A percentile compares a stretch with the other conserved stretches of the same genome.
Conservation (phyloP, 2,113 vertebrate species). For the Taurulus bubalis region DNA sequence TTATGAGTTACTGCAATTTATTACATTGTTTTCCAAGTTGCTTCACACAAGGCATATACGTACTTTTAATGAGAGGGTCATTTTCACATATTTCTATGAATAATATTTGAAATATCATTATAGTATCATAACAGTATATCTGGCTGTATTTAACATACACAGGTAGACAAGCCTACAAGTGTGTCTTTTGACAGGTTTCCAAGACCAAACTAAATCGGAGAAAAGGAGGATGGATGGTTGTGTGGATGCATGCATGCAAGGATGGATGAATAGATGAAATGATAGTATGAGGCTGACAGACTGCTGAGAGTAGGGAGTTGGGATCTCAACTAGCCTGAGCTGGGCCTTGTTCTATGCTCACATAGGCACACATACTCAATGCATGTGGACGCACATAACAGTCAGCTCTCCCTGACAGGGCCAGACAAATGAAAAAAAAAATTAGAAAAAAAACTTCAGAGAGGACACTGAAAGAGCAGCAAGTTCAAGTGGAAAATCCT, state of each 20-base stretch:
- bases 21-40: slow-evolving; percentile 1
- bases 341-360: slow-evolving; percentile 23
- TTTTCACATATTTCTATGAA: not conserved
- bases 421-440: slow-evolving; percentile 80
- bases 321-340: slow-evolving; percentile 39
- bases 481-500: slow-evolving; percentile 85
- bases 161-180: not conserved
- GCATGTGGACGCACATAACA: slow-evolving; percentile 29
- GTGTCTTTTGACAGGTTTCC: not conserved
- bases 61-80: not conserved
- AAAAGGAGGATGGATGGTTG: not conserved
- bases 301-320: not conserved
- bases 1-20: not conserved
- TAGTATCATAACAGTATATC: not conserved
- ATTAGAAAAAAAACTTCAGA: slow-evolving; percentile 57
- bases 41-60: not conserved
- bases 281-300: not conserved
- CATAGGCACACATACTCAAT: slow-evolving; percentile 8
- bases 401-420: slow-evolving; percentile 72
- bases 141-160: not conserved
- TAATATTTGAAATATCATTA: not conserved
- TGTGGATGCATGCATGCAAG: slow-evolving; percentile 17
- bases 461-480: slow-evolving; percentile 78
- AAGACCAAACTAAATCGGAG: not conserved
- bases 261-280: slow-evolving; percentile 6